Evolutionary conservation across 2,888 invertebrate species (phyloP), one percentile per base, ranked within the genome.

Genomic region (Cephus pulcher): DNA sequence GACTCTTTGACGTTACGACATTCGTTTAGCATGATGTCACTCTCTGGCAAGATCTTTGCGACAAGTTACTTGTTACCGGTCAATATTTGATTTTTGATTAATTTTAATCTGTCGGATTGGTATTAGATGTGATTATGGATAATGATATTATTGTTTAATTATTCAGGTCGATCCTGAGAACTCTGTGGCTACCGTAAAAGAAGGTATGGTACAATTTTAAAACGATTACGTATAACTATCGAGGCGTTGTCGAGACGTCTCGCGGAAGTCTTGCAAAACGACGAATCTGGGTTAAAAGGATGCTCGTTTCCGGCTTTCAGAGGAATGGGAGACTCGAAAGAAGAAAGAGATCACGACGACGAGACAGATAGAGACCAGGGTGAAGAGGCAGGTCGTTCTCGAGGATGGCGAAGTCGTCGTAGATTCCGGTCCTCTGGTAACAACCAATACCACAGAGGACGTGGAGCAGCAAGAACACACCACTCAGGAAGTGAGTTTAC

Each of bases 251-350:
- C 23, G 56, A 23, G 56, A 23, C 56, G 23, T 23, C 23, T 56
- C 23, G 2, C 56, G 56, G 56, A 56, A 56, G 56, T 56, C 56
- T 56, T 56, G 80, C 79, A 80, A 82, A 75, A 30, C 68, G 30
- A 56, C 34, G 34, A 35, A 34, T 74, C 73, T 76, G 33, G 56
- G 68, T 75, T 78, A 32, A 79, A 78, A 79, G 34, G 78, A 74
- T 15, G 23, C 69, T 37, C 76, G 76, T 56, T 85, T 85, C 83
- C 80, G 80, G 78, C 83, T 94, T 93, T 79, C 94, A 97, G 97
- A 98, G 93, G 97, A 97, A 95, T 97, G 97, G 97, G 95, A 97
- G 92, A 97, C 97, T 87, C 95, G 96, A 90, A 97, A 97, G 93
- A 97, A 96, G 92, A 96, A 96, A 86, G 97, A 97, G 92, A 95